These are phyloP conservation scores for Plagodis pulveraria DNA, from an alignment of 2,888 invertebrate genomes.

Conservation along the genomic window DNA sequence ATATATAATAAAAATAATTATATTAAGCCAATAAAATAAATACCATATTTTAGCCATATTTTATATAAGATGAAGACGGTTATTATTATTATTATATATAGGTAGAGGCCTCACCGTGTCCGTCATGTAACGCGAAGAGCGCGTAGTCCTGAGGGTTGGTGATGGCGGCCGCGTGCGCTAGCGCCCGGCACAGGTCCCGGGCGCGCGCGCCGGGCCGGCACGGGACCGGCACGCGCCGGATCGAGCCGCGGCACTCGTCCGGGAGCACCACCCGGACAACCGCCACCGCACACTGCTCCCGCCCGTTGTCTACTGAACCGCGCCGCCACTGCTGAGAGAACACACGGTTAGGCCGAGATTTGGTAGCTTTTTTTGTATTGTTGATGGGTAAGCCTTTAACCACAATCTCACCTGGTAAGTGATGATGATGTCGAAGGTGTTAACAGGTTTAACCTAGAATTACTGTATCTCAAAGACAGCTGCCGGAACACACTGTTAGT, in stretches of 20 bases:
- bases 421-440: no score
- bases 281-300: constrained; percentile 61
- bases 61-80: no score
- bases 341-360: not conserved
- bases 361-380: no score
- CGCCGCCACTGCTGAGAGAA: constrained; percentile 75
- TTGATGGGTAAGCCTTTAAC: no score
- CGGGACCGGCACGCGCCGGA: constrained; percentile 96
- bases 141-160: constrained; percentile 99
- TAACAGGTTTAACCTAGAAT: no score
- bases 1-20: no score
- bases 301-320: constrained; percentile 68
- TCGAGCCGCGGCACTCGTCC: constrained; percentile 96
- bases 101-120: constrained; percentile 88
- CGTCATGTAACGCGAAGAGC: constrained; percentile 94
- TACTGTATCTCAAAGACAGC: no score
- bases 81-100: no score
- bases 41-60: no score
- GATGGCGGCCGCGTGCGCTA: constrained; percentile 97
- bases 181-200: constrained; percentile 95
- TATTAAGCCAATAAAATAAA: no score
- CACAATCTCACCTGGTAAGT: no score
- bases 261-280: constrained; percentile 96
- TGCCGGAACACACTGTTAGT: no score
- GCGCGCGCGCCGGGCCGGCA: constrained; percentile 97